A percentile compares a stretch with the other conserved stretches of the same genome.
These are phyloP conservation scores for Orchesellides sinensis DNA, from an alignment of 2,888 invertebrate species.

Conservation along the genomic window DNA sequence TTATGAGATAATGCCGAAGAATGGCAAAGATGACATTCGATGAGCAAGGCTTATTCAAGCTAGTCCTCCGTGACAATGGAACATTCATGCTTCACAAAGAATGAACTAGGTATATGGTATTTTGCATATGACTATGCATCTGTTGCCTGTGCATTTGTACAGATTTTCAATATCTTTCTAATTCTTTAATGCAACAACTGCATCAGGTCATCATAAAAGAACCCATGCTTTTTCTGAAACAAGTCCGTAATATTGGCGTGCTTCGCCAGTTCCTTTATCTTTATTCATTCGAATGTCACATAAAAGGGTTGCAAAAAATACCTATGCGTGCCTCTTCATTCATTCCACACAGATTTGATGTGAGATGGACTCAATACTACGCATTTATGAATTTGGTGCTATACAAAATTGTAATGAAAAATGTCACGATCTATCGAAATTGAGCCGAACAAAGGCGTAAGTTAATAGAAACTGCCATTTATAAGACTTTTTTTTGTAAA, in stretches of 20 bases:
- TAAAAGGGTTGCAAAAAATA: constrained; percentile 5
- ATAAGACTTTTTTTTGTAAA: not conserved
- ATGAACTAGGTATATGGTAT: no score
- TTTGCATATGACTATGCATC: no score
- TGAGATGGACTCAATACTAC: not conserved
- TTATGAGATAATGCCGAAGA: not conserved
- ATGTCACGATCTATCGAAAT: constrained; percentile 39
- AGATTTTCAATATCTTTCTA: not conserved
- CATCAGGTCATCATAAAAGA: constrained; percentile 4
- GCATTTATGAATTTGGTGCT: constrained; percentile 4
- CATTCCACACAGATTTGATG: constrained; percentile 5
- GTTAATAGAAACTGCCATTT: not conserved
- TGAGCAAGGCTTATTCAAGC: no score
- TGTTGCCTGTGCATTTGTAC: no score
- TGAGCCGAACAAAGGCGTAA: not conserved
- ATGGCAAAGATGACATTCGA: not conserved
- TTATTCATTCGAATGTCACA: constrained; percentile 22
- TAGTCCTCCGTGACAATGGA: no score
- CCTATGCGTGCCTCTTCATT: not conserved
- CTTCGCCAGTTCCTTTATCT: constrained; percentile 20
- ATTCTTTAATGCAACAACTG: constrained; percentile 15
- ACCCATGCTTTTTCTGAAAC: no score
- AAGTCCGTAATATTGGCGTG: no score
- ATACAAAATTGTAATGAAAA: constrained; percentile 19
- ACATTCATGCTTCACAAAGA: no score